Conservation (phyloP, 2,888 invertebrate genomes). For the Chelonus formosanus region DNA sequence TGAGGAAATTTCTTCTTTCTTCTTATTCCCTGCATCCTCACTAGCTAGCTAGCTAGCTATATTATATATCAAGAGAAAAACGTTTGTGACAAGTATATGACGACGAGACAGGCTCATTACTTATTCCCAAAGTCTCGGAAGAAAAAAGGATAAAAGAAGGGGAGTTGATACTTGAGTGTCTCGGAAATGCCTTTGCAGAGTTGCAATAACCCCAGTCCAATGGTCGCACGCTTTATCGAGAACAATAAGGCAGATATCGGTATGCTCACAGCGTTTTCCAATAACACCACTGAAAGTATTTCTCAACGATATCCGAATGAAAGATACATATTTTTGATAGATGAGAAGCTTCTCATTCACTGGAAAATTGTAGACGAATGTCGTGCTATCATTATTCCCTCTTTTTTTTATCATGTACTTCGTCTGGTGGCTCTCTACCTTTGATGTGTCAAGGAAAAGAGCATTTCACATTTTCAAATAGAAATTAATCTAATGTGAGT, state of each 20-base stretch:
- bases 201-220: slow-evolving; percentile 14
- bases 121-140: slow-evolving; percentile 14
- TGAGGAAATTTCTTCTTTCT: slow-evolving; percentile 5
- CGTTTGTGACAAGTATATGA: slow-evolving; percentile 19
- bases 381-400: slow-evolving; percentile 17
- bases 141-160: slow-evolving; percentile 2
- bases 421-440: slow-evolving; percentile 11
- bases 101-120: slow-evolving; percentile 20
- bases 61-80: not conserved
- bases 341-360: slow-evolving; percentile 22
- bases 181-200: slow-evolving; percentile 1
- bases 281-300: slow-evolving; percentile 33
- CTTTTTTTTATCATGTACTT: not conserved
- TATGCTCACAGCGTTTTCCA: slow-evolving; percentile 36
- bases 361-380: slow-evolving; percentile 15
- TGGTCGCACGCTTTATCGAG: slow-evolving; percentile 21
- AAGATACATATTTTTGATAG: slow-evolving; percentile 26
- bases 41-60: not conserved
- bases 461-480: slow-evolving; percentile 8
- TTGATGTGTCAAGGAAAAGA: slow-evolving; percentile 23
- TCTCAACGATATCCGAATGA: slow-evolving; percentile 30
- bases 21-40: not conserved
- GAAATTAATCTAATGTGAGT: slow-evolving; percentile 25
- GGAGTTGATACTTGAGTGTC: slow-evolving; percentile 10
- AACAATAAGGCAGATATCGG: slow-evolving; percentile 33